Base-by-base conservation (phyloP, 2,797 vertebrate species). In the Bradypodion pumilum region DNA sequence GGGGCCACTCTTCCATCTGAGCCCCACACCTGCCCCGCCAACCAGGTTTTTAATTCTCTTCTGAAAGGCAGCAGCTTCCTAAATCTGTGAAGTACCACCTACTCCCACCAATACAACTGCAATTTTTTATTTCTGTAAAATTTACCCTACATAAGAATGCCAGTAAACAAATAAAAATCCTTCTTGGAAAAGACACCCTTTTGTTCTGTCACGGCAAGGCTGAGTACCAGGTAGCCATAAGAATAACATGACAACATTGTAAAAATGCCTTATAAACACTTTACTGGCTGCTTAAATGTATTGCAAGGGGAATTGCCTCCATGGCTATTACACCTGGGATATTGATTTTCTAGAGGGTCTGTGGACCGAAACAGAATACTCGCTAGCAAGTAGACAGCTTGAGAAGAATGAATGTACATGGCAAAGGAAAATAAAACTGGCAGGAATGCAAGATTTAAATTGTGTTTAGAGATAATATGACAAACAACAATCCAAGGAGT, bases 381-480 rank as follows among this genome's bases (percentile, higher is more conserved):
- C 72, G 87, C 72, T 13, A 65, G 76, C 0, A 1, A 83, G 68
- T 75, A 86, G 88, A 85, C 1, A 73, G 86, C 13, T 88, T 93
- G 89, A 88, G n/a, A 74, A 68, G 0, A 13, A 49, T 80, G 62
- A 74, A 56, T 1, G 10, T 0, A 74, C 82, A 37, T 68, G 80
- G 89, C 86, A 83, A 9, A 12, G 46, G 15, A 81, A 56, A 46
- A n/a, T 69, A 81, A 81, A 85, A 7, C 80, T 89, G 72, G 42
- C 85, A 91, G 78, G 83, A 83, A 56, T 46, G 70, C 23, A 68
- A 83, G 59, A 25, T 29, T 83, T 88, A 77, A 84, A 88, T 93
- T 90, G 66, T 74, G 87, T 89, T 86, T 85, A 78, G 79, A 85
- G 81, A 83, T 69, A 83, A 80, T 70, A 84, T 87, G 85, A 68